phyloP scores from a whole-genome alignment of 2,888 invertebrate genomes.

The Tiliacea aurago region DNA sequence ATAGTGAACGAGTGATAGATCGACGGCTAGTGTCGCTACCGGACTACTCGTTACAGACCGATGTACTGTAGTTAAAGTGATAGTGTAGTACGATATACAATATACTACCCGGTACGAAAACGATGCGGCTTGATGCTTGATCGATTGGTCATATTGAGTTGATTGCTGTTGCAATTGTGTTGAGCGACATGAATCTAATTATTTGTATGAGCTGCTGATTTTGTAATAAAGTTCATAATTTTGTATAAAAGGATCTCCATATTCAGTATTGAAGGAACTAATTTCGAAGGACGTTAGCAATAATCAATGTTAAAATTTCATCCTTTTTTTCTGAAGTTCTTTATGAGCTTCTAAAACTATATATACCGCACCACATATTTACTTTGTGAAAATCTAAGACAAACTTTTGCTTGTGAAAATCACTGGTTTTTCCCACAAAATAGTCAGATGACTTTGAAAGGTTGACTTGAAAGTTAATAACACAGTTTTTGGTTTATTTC shows the following conservation, averaged over 20 bases:
- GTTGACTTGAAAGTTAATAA: constrained; percentile 11
- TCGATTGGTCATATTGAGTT: constrained; percentile 18
- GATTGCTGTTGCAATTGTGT: constrained; percentile 3
- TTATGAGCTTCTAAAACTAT: background rate
- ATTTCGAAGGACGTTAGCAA: no score
- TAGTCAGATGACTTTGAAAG: background rate
- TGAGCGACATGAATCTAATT: background rate
- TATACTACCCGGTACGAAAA: background rate
- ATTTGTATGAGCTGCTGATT: background rate
- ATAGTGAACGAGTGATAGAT: constrained; percentile 59
- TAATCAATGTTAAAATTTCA: no score
- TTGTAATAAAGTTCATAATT: background rate
- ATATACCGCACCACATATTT: background rate
- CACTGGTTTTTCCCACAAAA: background rate
- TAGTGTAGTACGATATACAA: background rate
- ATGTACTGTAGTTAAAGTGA: background rate
- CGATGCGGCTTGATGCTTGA: constrained; percentile 23
- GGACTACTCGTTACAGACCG: background rate
- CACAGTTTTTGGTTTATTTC: constrained; percentile 15
- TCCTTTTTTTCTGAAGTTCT: background rate
- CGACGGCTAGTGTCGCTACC: constrained; percentile 39
- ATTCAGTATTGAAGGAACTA: no score
- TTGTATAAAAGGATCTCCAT: no score
- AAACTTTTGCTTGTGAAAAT: background rate
- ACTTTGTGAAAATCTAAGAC: background rate